Base-by-base conservation (phyloP, 2,113 vertebrate genomes). In the Dolichallabes microphthalmus region DNA sequence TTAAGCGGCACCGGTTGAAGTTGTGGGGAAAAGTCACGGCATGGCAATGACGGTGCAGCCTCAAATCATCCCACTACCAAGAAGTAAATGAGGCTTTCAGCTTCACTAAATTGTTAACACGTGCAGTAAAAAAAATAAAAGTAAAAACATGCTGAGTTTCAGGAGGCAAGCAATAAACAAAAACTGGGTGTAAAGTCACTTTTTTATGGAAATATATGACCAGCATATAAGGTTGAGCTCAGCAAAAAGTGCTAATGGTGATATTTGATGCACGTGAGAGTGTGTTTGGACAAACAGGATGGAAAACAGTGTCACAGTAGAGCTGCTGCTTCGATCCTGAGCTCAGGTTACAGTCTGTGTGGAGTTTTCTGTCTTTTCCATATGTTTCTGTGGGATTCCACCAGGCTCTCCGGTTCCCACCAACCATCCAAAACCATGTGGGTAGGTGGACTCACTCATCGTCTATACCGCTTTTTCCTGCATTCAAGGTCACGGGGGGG, bases 1-100 rank as follows among this genome's bases (percentile, higher is more conserved):
- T 84, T 52, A 77, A 77, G 82, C 27, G 55, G 82, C 57, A 45
- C 27, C 60, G n/a, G 58, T 84, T 77, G 3, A 63, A 45, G 35
- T 61, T 64, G 75, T 50, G 30, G 25, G 32, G 55, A 50, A 74
- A 83, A 83, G 55, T 58, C 53, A 73, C 35, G 7, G 30, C 66
- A 83, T 25, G 39, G 64, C 52, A 82, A 32, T 82, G 80, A 55
- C 11, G 4, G 11, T 6, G n/a, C 50, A 55, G 50, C 27, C 64
- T 82, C 64, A 64, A 30, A 80, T 45, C 30, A 39, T 50, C 53
- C 32, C n/a, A 25, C 45, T 11, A 25, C 76, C 55, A 19, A n/a
- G 57, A 63, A 82, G 60, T 60, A 82, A 81, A 81, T 25, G n/a
- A 74, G 66, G 57, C 85, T 82, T 64, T 73, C 68, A 27, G 82